Evolutionary conservation across 2,888 invertebrate species (phyloP), one percentile per base, ranked within the genome.

Genomic region (Euzetes globulus): DNA sequence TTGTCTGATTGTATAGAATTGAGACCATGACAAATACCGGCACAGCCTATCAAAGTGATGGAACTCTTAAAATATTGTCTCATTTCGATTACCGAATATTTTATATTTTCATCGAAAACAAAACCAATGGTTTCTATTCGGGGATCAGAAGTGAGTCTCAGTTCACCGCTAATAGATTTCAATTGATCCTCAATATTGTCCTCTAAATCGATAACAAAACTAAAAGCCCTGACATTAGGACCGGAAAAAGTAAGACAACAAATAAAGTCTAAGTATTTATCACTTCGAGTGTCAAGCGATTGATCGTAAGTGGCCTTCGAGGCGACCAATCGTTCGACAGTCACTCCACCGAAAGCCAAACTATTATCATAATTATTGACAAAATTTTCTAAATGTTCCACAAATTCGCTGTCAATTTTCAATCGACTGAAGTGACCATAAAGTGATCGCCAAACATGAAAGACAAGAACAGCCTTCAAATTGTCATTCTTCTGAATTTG

Each of bases 351-450:
- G 19, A 65, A 65, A 19, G 65, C 65, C 37, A 65, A n/a, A 15
- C 29, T 33, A 25, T 58, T 25, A 37, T 65, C 25, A 17, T 15
- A 60, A 33, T 27, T 37, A 19, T 19, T 33, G n/a, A 65, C 37
- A 33, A 65, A 37, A n/a, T 37, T 33, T 11, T 65, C 65, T 19
- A 65, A 37, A 37, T 37, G n/a, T 37, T 65, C 65, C 5, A 65
- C 11, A 5, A 33, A 37, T 65, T 65, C n/a, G 37, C 19, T 37
- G 19, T 37, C 33, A 5, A n/a, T 65, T 9, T 65, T 65, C 65
- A 65, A 37, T 65, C 19, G 65, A 65, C 65, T 65, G 29, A 65
- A 65, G 29, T 65, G 65, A n/a, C 65, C 65, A 65, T 65, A 65
- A 65, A 37, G n/a, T 65, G 65, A 65, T 37, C 65, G n/a, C 33